These are phyloP conservation scores for Oreochromis niloticus DNA, from an alignment of 2,113 vertebrate species.

Conservation along the genomic window DNA sequence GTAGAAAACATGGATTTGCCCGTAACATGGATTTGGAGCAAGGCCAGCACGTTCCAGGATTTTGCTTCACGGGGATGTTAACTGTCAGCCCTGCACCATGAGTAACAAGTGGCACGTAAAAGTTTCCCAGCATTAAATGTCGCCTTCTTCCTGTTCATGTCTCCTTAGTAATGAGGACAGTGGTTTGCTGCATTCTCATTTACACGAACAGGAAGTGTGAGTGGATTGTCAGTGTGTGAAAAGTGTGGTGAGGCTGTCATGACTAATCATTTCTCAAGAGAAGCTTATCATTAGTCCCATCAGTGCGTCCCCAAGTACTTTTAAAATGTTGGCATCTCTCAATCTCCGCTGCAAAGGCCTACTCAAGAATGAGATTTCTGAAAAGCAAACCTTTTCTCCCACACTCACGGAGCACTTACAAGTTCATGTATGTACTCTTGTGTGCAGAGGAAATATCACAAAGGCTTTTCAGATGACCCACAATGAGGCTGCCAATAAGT, in stretches of 20 bases:
- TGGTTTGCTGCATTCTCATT: not conserved
- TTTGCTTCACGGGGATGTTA: not conserved
- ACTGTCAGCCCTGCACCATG: not conserved
- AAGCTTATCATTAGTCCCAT: not conserved
- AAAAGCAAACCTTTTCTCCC: not conserved
- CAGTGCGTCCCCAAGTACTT: not conserved
- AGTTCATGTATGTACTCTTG: not conserved
- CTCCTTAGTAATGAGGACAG: not conserved
- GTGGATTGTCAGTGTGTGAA: not conserved
- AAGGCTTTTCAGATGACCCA: not conserved
- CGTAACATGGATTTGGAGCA: not conserved
- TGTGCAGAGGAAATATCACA: not conserved
- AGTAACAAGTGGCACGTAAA: not conserved
- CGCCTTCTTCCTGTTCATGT: not conserved
- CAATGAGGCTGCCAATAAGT: not conserved
- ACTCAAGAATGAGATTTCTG: not conserved
- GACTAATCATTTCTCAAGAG: not conserved
- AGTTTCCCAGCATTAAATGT: not conserved
- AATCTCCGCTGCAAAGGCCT: not conserved
- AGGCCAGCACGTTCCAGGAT: not conserved
- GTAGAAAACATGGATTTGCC: not conserved
- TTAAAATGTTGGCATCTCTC: not conserved
- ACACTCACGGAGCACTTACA: not conserved
- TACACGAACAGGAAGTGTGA: constrained; percentile 30
- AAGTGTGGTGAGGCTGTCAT: not conserved